phyloP scores from a whole-genome alignment of 2,113 vertebrate genomes.

The Equus quagga region DNA sequence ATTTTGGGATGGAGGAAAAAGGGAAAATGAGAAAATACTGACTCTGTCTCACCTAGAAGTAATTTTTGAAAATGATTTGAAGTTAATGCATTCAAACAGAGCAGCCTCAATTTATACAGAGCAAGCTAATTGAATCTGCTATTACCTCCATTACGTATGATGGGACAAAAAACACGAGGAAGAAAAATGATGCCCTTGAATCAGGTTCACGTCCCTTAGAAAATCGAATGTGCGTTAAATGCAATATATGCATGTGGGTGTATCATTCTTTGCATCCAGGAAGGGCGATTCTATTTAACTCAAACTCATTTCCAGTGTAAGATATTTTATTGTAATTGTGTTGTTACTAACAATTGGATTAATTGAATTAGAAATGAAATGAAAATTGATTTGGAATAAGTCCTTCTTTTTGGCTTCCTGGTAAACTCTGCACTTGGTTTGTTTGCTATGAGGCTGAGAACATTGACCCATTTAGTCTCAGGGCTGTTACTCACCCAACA shows the following conservation, averaged over 20 bases:
- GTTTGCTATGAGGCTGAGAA: not conserved
- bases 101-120: not conserved
- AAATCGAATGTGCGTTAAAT: not conserved
- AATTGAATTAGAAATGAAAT: slow-evolving; percentile 40
- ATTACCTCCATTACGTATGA: not conserved
- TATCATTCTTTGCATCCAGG: slow-evolving; percentile 5
- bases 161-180: not conserved
- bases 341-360: not conserved
- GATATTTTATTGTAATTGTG: not conserved
- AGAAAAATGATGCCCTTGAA: not conserved
- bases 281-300: not conserved
- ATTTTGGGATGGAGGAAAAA: not conserved
- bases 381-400: not conserved
- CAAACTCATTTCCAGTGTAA: not conserved
- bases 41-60: not conserved
- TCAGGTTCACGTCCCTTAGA: not conserved
- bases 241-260: not conserved
- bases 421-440: not conserved
- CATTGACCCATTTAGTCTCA: slow-evolving; percentile 16
- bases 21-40: not conserved
- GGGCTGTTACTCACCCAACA: not conserved
- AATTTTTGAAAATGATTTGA: not conserved
- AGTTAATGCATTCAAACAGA: not conserved
- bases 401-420: not conserved
- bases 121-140: not conserved